Conservation (phyloP, 2,797 vertebrate genomes). For the Botia kubotai region DNA sequence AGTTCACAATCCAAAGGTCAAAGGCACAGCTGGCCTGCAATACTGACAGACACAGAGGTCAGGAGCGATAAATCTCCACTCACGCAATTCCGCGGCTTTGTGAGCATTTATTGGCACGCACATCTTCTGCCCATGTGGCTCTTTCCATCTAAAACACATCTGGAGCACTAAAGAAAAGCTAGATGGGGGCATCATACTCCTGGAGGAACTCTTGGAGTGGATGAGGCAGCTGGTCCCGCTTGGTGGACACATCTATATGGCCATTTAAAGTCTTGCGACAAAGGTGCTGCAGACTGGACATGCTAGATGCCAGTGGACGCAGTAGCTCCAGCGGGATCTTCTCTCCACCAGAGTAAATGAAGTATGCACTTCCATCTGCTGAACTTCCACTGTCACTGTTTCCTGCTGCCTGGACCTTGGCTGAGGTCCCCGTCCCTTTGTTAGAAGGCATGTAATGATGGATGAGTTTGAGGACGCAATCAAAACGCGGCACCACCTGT, state of each 20-base stretch:
- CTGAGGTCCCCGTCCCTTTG: constrained; percentile 58
- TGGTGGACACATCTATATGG: constrained; percentile 83
- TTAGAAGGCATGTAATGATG: constrained; percentile 92
- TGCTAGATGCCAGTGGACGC: constrained; percentile 86
- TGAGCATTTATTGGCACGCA: constrained; percentile 51
- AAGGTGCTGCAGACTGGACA: constrained; percentile 93
- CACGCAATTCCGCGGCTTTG: constrained; percentile 34
- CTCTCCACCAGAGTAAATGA: constrained; percentile 91
- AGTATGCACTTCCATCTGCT: constrained; percentile 82
- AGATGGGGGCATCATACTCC: constrained; percentile 95
- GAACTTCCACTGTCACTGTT: constrained; percentile 63
- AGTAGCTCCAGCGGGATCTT: constrained; percentile 91
- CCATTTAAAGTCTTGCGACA: constrained; percentile 95
- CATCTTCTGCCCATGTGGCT: constrained; percentile 37
- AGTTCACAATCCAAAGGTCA: constrained; percentile 53
- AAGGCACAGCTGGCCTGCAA: constrained; percentile 63
- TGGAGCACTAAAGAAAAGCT: constrained; percentile 63
- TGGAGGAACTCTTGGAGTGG: constrained; percentile 92
- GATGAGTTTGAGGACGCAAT: constrained; percentile 95
- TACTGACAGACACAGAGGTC: constrained; percentile 53
- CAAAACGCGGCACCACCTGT: constrained; percentile 88
- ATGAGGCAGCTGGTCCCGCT: constrained; percentile 84
- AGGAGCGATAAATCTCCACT: constrained; percentile 35
- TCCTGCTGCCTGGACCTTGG: constrained; percentile 60
- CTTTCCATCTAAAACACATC: constrained; percentile 37